Conservation (phyloP, 64 coral and sea anemone genomes). For the Actinia tenebrosa region DNA sequence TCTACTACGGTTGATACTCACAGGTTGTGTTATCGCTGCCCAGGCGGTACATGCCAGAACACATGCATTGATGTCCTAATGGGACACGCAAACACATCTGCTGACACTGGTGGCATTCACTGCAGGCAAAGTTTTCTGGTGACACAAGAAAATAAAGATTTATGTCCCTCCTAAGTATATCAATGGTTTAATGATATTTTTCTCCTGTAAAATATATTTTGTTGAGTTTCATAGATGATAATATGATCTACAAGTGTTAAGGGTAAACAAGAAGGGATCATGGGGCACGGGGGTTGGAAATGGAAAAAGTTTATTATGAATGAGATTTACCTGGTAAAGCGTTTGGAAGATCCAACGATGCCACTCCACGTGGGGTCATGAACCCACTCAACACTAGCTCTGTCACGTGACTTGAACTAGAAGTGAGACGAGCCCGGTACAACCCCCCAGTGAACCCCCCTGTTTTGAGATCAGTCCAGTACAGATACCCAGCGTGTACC, state of each 20-base stretch:
- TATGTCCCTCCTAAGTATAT: not conserved
- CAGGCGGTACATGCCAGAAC: conserved; percentile 31
- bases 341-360: not conserved
- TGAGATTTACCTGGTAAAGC: not conserved
- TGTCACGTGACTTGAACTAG: not conserved
- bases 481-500: not conserved
- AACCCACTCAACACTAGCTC: not conserved
- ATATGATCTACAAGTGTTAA: no score
- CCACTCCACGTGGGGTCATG: not conserved
- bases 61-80: conserved; percentile 40
- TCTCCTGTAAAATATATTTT: no score
- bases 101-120: conserved; percentile 44
- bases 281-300: no score
- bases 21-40: conserved; percentile 37
- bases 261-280: no score
- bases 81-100: conserved; percentile 61
- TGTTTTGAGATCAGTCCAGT: not conserved
- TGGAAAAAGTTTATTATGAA: no score
- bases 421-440: not conserved
- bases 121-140: conserved; percentile 19
- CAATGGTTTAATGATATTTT: not conserved
- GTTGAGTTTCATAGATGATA: not conserved
- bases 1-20: not conserved
- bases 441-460: not conserved
- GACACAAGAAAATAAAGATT: not conserved